phyloP scores from a whole-genome alignment of 1,140 invertebrate genomes.

The Bombus waltoni region DNA sequence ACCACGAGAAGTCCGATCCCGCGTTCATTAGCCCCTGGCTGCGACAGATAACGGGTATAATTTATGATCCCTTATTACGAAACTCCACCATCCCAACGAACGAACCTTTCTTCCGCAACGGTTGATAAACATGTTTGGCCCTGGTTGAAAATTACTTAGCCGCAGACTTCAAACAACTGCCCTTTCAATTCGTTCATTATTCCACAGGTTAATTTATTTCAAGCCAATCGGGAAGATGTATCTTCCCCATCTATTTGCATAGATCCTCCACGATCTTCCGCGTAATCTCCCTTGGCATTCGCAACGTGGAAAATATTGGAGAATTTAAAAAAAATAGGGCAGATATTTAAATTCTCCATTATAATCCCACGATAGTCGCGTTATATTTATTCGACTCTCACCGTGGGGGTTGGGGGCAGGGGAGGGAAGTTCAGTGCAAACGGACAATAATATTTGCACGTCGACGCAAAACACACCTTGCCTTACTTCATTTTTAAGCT shows the following conservation, averaged over 20 bases:
- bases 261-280: not conserved
- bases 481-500: slow-evolving; percentile 13
- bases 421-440: not conserved
- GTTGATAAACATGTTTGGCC: slow-evolving; percentile 16
- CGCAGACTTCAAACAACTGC: not conserved
- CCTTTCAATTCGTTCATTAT: not conserved
- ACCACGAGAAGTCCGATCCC: not conserved
- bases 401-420: no score
- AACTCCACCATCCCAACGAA: not conserved
- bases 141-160: not conserved
- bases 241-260: not conserved
- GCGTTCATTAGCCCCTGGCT: slow-evolving; percentile 26
- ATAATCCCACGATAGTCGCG: not conserved
- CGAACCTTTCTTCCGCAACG: not conserved
- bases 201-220: not conserved
- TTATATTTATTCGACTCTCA: not conserved
- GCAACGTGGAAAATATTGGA: not conserved
- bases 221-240: not conserved
- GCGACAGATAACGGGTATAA: slow-evolving; percentile 17
- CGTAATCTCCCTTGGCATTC: not conserved
- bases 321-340: not conserved
- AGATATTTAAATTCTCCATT: not conserved
- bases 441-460: not conserved
- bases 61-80: slow-evolving; percentile 29
- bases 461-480: not conserved